Evolutionary conservation across 2,113 vertebrate genomes (phyloP).

Genomic region (Orientallactaga bullata): DNA sequence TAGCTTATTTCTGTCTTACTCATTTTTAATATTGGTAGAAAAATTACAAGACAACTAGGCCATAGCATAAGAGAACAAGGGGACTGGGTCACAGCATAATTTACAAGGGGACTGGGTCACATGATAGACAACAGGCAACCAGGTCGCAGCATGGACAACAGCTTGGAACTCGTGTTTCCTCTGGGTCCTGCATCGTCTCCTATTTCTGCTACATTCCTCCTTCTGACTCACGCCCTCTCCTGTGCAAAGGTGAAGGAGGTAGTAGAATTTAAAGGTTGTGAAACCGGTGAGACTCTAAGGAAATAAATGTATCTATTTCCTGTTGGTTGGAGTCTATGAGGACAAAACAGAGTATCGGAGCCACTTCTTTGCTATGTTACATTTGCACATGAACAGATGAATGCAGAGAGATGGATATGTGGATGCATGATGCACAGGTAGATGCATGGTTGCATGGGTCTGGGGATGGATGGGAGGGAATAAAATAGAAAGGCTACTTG

Average conservation of each 20-base stretch:
- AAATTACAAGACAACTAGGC: not conserved
- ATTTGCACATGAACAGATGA: not conserved
- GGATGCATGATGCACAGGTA: not conserved
- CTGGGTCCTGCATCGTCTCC: not conserved
- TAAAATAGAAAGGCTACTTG: not conserved
- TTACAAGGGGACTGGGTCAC: too few relatives aligned
- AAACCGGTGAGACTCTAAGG: not conserved
- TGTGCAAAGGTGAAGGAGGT: not conserved
- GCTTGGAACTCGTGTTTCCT: too few relatives aligned
- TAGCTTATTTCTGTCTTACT: not conserved
- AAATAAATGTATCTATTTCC: not conserved
- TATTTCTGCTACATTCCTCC: not conserved
- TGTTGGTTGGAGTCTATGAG: not conserved
- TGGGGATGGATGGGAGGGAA: not conserved
- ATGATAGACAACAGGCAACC: too few relatives aligned
- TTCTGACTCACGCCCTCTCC: not conserved
- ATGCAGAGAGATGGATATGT: not conserved
- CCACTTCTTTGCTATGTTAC: not conserved
- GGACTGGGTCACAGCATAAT: too few relatives aligned
- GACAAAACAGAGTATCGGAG: not conserved
- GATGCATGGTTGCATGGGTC: not conserved
- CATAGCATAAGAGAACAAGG: not conserved
- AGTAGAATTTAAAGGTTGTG: not conserved
- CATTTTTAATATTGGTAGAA: not conserved
- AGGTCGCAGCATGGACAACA: too few relatives aligned